Percentiles rank a stretch among this genome's conserved stretches.
These are phyloP conservation scores for Gymnoscopelus braueri DNA, from an alignment of 2,797 vertebrate genomes.

Conservation along the genomic window DNA sequence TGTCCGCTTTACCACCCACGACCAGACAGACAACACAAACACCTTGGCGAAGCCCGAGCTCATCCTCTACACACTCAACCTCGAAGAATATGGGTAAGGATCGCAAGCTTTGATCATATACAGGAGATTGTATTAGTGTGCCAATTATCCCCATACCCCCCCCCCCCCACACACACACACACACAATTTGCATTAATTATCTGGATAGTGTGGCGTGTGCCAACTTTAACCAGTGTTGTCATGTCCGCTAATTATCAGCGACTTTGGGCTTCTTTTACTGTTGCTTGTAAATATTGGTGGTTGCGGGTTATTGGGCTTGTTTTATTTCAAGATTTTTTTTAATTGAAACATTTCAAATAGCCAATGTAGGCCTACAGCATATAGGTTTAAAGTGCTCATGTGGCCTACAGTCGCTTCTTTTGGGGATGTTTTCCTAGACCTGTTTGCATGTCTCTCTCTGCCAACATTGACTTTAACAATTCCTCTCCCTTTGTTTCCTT, in stretches of 20 bases:
- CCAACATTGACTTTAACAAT: background rate
- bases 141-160: constrained; percentile 44
- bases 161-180: background rate
- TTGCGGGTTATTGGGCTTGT: too few species aligned
- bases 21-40: constrained; percentile 84
- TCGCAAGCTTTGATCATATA: constrained; percentile 45
- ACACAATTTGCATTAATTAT: constrained; percentile 48
- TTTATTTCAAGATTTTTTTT: too few species aligned
- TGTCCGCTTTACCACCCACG: constrained; percentile 89
- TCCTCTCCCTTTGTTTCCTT: background rate
- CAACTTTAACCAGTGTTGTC: too few species aligned
- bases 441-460: too few species aligned
- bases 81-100: constrained; percentile 90
- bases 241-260: too few species aligned
- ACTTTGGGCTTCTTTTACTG: too few species aligned
- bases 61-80: constrained; percentile 91
- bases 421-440: too few species aligned
- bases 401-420: too few species aligned
- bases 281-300: too few species aligned
- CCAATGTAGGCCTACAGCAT: too few species aligned
- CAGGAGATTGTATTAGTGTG: constrained; percentile 59
- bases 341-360: too few species aligned
- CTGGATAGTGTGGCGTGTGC: background rate
- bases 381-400: too few species aligned
- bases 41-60: constrained; percentile 89